Evolutionary conservation across 2,797 vertebrate species (phyloP).

Genomic region (Danio kyathit): DNA sequence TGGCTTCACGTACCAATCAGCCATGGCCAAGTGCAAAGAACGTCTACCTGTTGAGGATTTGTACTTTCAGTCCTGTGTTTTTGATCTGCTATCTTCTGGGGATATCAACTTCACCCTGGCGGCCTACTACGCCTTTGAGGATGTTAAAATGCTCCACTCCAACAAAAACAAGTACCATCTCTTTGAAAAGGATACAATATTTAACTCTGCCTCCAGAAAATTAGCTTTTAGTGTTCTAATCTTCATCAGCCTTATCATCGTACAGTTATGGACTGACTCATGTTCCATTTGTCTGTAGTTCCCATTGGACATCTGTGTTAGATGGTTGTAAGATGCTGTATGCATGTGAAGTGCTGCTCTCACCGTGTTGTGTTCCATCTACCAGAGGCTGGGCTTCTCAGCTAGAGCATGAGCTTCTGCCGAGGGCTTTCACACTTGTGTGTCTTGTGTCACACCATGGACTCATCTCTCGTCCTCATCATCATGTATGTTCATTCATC

Average conservation of each 20-base stretch:
- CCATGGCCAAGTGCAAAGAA: conserved; percentile 92
- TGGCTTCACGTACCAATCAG: conserved; percentile 87
- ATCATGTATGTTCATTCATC: conserved; percentile 61
- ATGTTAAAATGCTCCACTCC: conserved; percentile 95
- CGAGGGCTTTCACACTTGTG: conserved; percentile 33
- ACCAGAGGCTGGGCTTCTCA: conserved; percentile 49
- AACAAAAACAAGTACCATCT: conserved; percentile 93
- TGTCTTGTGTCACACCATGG: conserved; percentile 54
- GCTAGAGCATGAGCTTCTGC: conserved; percentile 30
- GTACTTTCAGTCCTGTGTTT: conserved; percentile 97
- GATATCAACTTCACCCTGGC: conserved; percentile 98
- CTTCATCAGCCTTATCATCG: conserved; percentile 71
- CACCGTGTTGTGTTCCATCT: conserved; percentile 61
- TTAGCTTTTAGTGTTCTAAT: conserved; percentile 51
- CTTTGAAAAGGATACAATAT: conserved; percentile 83
- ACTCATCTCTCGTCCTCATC: conserved; percentile 67
- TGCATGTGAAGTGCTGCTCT: conserved; percentile 67
- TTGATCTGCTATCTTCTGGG: conserved; percentile 94
- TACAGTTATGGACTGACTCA: conserved; percentile 76
- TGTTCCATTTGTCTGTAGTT: conserved; percentile 78
- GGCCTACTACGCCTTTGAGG: conserved; percentile 97
- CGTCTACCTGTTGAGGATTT: conserved; percentile 95
- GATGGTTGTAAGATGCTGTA: conserved; percentile 59
- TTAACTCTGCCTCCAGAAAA: conserved; percentile 62
- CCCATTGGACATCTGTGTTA: conserved; percentile 47